Evolutionary conservation across 1,140 invertebrate genomes (phyloP).

Genomic region (Phortica variegata): DNA sequence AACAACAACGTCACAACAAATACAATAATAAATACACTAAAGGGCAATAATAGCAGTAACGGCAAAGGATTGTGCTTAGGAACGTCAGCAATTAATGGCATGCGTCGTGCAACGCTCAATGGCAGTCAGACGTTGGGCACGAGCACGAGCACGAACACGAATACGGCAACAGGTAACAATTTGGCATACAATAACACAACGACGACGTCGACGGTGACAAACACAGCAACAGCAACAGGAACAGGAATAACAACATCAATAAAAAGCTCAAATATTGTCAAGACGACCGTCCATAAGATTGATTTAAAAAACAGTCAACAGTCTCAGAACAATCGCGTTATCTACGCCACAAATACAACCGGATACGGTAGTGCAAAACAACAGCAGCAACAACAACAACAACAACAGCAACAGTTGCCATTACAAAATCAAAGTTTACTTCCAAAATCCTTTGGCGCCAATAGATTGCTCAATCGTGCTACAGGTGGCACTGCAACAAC

Average conservation of each 20-base stretch:
- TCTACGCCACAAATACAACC: slow-evolving; percentile 4
- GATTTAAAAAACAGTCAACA: slow-evolving; percentile 29
- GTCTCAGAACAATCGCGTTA: slow-evolving; percentile 1
- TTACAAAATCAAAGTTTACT: no score
- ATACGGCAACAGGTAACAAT: background rate
- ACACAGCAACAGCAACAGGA: slow-evolving; percentile 4
- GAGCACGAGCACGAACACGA: slow-evolving; percentile 22
- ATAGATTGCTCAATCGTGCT: no score
- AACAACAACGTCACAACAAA: background rate
- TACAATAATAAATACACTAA: background rate
- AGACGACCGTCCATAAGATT: slow-evolving; percentile 29
- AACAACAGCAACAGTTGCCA: background rate
- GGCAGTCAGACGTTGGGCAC: slow-evolving; percentile 31
- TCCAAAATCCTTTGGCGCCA: no score
- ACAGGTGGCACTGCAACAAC: no score
- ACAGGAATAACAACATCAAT: slow-evolving; percentile 9
- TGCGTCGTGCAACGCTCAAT: slow-evolving; percentile 44
- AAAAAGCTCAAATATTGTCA: slow-evolving; percentile 6
- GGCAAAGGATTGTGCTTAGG: slow-evolving; percentile 1
- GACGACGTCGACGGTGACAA: slow-evolving; percentile 3
- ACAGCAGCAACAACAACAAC: slow-evolving; percentile 11
- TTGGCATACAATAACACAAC: slow-evolving; percentile 1
- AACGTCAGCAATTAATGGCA: slow-evolving; percentile 24
- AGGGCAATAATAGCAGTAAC: slow-evolving; percentile 4
- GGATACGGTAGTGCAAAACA: background rate